These are phyloP conservation scores for Lagenorhynchus albirostris DNA, from an alignment of 2,113 vertebrate species.

Conservation along the genomic window DNA sequence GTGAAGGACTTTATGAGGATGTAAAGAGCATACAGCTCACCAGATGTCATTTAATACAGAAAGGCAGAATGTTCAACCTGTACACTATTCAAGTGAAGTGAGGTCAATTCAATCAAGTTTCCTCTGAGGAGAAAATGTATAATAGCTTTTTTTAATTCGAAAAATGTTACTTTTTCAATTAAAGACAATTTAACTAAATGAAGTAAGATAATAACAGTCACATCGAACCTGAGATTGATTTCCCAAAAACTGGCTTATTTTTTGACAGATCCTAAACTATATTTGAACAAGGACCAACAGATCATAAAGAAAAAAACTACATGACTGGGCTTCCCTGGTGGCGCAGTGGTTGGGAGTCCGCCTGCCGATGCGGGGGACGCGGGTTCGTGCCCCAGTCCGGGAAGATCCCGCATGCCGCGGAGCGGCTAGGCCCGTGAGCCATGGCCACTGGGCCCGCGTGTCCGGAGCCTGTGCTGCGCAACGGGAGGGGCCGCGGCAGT, in stretches of 20 bases:
- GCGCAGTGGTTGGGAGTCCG: no score
- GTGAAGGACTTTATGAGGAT: not conserved
- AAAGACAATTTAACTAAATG: not conserved
- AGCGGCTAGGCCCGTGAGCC: no score
- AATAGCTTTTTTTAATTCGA: not conserved
- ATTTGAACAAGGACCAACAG: not conserved
- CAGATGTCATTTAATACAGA: not conserved
- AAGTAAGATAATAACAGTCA: not conserved
- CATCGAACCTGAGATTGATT: not conserved
- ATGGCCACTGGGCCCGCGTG: no score
- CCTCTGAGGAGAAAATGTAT: not conserved
- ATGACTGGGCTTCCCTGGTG: no score
- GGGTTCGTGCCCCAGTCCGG: no score
- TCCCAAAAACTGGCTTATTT: not conserved
- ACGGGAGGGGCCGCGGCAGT: no score
- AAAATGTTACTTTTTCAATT: not conserved
- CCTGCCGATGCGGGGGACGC: no score
- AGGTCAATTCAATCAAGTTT: not conserved
- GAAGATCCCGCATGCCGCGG: no score
- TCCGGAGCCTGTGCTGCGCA: no score
- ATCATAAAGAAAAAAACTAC: not conserved
- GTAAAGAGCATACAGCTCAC: no score
- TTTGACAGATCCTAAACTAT: not conserved
- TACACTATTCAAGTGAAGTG: not conserved
- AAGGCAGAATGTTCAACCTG: no score